A percentile compares a stretch with the other conserved stretches of the same genome.
phyloP scores from a whole-genome alignment of 1,140 invertebrate genomes.

The Wiebesia pumilae region DNA sequence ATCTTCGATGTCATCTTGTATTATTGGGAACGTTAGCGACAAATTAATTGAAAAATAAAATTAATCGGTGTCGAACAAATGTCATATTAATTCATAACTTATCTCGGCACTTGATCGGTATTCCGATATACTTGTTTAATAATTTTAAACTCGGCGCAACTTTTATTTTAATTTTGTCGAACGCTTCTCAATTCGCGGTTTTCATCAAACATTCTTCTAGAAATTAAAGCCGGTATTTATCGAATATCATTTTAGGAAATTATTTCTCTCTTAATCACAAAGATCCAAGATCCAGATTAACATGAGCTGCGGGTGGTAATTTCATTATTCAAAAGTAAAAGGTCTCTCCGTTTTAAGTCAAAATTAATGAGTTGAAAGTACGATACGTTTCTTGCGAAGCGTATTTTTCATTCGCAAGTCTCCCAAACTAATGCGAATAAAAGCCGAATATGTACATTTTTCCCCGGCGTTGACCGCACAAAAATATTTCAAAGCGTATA shows the following conservation, averaged over 20 bases:
- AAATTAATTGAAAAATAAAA: not conserved
- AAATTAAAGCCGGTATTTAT: too few relatives aligned
- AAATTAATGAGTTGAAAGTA: not conserved
- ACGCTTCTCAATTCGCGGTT: not conserved
- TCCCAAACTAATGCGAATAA: not conserved
- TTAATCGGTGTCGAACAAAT: too few relatives aligned
- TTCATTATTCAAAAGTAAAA: not conserved
- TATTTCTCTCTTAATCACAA: too few relatives aligned
- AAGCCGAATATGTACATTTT: not conserved
- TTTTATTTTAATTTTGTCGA: not conserved
- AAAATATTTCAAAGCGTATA: too few relatives aligned
- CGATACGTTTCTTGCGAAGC: not conserved
- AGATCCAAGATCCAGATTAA: too few relatives aligned
- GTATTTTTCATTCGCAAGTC: not conserved
- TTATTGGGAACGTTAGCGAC: not conserved
- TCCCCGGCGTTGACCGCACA: not conserved
- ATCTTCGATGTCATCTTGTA: not conserved
- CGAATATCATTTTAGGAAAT: too few relatives aligned
- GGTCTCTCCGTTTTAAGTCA: not conserved
- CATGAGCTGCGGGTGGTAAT: not conserved
- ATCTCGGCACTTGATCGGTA: not conserved
- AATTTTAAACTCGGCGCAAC: not conserved
- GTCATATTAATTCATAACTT: not conserved
- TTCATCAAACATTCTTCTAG: too few relatives aligned
- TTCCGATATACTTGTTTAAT: not conserved